Base-by-base conservation (phyloP, 1,140 invertebrate genomes). In the Phthorimaea operculella region DNA sequence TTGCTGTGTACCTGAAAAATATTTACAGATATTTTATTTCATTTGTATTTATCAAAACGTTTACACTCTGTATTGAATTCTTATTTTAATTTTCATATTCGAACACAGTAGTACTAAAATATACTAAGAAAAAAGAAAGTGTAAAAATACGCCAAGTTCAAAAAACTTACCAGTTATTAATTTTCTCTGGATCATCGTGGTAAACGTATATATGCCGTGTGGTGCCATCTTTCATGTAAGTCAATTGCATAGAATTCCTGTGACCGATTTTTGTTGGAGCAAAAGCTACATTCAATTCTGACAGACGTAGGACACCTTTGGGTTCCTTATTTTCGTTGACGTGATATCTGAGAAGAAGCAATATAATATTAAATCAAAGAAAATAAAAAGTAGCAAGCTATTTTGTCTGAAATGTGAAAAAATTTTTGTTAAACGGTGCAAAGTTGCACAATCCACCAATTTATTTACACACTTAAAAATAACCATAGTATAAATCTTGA, bases 61-160 rank as follows among this genome's bases (percentile, higher is more conserved):
- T n/a, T n/a, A n/a, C n/a, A 67, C 75, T 72, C 63, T 88, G 87
- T 90, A 60, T 97, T 85, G 78, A 96, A 96, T 58, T 96, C 93
- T 87, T 97, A 95, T 55, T 95, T 95, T 87, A 96, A 96, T 0
- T 95, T 93, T 85, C 93, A 92, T 0, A 94, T 76, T 94, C 93
- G 87, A 91, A 66, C 0, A 93, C 92, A 74, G 97, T 95, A 95
- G 96, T 76, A 91, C 90, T 49, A 91, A 52, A 11, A 28, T 28
- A 28, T 28, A 2, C 21, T 28, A 2, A 28, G 6, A 28, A 28
- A 28, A 28, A 6, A 2, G 6, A 28, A 6, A 4, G 21, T 28
- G 21, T 28, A 2, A 28, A 28, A 28, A 28, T 4, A 6, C 2
- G 21, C 21, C 21, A 28, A 28, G 21, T 28, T 28, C 6, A 4